Base-by-base conservation (phyloP, 2,113 vertebrate species). In the Burhinus oedicnemus region DNA sequence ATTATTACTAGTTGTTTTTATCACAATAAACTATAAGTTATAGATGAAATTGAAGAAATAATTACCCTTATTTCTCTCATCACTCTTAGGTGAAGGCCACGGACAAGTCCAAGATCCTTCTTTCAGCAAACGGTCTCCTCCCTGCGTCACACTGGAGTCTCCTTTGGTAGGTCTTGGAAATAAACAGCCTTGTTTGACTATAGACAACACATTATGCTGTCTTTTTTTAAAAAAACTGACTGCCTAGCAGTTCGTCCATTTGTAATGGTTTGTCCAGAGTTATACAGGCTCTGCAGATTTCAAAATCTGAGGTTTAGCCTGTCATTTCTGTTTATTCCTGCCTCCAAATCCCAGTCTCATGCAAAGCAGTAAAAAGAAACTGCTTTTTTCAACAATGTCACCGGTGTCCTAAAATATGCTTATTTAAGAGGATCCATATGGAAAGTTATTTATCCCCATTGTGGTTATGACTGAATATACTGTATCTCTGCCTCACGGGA, bases 71-170 rank as follows among this genome's bases (percentile, higher is more conserved):
- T 71, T 84, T 64, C 20, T 76, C 44, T 65, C 5, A 22, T 34
- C 2, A 2, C 23, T 76, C 2, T 2, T 15, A 52, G 57, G 27
- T 30, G 40, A 69, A 95, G 23, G n/a, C 20, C 8, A 15, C 13
- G 79, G 47, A n/a, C 3, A 76, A 61, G 12, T 32, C 12, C 11
- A 52, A 34, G 49, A 15, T 34, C 44, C 68, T 78, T 54, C 27
- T 38, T 76, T 71, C 44, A 55, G 40, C 61, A 42, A 82, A 25
- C 7, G 32, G 2, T 19, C 6, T 78, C 29, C 49, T 47, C 23
- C 10, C 27, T 61, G 16, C 1, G 0, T 36, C 0, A 0, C 47
- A 9, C 9, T 16, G 49, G 16, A 54, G 23, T 22, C 18, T 70
- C 21, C 34, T 87, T 51, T 60, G 38, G 9, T 57, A 60, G 9